Evolutionary conservation across 2,113 vertebrate genomes (phyloP).

Genomic region (Callaeas wilsoni): DNA sequence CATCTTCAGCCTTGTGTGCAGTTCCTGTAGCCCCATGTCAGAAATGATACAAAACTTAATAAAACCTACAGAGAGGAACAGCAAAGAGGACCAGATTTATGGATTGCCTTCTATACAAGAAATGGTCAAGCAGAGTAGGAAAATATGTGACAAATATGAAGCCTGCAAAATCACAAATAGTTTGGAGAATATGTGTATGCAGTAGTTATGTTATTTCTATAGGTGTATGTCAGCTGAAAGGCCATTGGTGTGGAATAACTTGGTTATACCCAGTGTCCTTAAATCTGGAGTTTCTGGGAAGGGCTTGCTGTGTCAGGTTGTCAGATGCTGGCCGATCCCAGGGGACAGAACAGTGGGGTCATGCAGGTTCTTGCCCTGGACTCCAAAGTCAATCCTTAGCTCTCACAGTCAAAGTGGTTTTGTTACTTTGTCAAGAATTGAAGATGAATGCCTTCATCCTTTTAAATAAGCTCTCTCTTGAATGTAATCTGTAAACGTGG

Average conservation of each 20-base stretch:
- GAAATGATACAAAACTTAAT: not conserved
- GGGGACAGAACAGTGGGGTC: not conserved
- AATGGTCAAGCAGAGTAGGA: not conserved
- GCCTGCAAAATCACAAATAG: not conserved
- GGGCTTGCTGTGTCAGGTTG: not conserved
- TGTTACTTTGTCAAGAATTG: not conserved
- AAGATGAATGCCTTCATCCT: not conserved
- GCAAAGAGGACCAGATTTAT: not conserved
- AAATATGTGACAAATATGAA: not conserved
- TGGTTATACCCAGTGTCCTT: not conserved
- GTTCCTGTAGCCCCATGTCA: not conserved
- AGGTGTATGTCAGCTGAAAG: not conserved
- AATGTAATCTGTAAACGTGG: not conserved
- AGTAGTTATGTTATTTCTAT: not conserved
- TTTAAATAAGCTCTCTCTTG: not conserved
- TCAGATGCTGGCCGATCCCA: fast-evolving
- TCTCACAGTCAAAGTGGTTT: not conserved
- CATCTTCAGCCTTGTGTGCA: not conserved
- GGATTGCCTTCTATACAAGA: not conserved
- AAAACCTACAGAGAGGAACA: not conserved
- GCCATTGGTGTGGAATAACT: fast-evolving
- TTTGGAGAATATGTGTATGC: not conserved
- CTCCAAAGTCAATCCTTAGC: not conserved
- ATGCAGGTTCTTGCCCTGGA: fast-evolving
- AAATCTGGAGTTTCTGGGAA: not conserved